phyloP scores from a whole-genome alignment of 2,113 vertebrate species.

The Salvelinus namaycush region DNA sequence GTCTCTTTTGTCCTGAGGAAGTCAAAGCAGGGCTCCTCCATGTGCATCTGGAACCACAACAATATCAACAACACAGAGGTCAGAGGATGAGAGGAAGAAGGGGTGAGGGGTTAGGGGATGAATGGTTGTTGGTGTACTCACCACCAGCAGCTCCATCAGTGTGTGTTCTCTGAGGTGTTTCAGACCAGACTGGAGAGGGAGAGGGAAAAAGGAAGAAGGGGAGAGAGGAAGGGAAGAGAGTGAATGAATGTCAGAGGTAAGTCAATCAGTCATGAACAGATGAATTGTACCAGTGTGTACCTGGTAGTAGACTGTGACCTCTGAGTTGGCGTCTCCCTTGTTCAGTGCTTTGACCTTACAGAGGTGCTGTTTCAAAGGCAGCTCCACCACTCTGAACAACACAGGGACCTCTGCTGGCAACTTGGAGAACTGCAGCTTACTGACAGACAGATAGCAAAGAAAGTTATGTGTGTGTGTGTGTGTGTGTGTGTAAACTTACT shows the following conservation, averaged over 20 bases:
- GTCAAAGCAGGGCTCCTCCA: slow-evolving; percentile 98
- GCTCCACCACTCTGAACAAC: slow-evolving; percentile 90
- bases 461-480: too few species aligned
- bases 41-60: slow-evolving; percentile 89
- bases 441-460: too few species aligned
- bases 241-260: not conserved
- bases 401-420: slow-evolving; percentile 80
- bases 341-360: slow-evolving; percentile 95
- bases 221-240: not conserved
- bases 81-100: too few species aligned
- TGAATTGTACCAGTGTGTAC: slow-evolving; percentile 57
- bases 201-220: not conserved
- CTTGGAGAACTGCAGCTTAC: slow-evolving; percentile 70
- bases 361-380: slow-evolving; percentile 83
- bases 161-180: slow-evolving; percentile 86
- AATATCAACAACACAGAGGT: not conserved
- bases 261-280: too few species aligned
- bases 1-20: slow-evolving; percentile 98
- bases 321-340: slow-evolving; percentile 92
- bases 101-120: too few species aligned
- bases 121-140: slow-evolving; percentile 64
- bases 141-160: slow-evolving; percentile 95
- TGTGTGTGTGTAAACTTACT: slow-evolving; percentile 63
- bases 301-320: slow-evolving; percentile 98
- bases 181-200: slow-evolving; percentile 82